A percentile compares a stretch with the other conserved stretches of the same genome.
phyloP scores from a whole-genome alignment of 2,113 vertebrate species.

The Chitala chitala region DNA sequence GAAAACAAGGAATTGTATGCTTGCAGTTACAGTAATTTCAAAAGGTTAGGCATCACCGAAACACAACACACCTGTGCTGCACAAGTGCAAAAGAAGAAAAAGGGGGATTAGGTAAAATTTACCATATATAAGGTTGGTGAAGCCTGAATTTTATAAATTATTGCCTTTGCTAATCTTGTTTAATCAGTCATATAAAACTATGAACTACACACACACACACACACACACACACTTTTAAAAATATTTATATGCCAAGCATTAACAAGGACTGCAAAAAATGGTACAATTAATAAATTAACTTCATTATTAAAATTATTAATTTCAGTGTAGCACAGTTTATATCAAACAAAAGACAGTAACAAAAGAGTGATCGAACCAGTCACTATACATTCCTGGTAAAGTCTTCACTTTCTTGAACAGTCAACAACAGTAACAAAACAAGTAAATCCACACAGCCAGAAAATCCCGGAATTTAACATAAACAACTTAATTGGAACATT shows the following conservation, averaged over 20 bases:
- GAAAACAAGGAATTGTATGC: constrained; percentile 12
- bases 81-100: background rate
- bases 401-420: too few relatives aligned
- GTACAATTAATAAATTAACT: too few relatives aligned
- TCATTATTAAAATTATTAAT: too few relatives aligned
- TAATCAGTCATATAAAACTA: background rate
- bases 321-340: too few relatives aligned
- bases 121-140: constrained; percentile 4
- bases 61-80: constrained; percentile 9
- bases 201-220: background rate
- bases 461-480: too few relatives aligned
- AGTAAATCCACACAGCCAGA: too few relatives aligned
- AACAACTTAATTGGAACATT: too few relatives aligned
- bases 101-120: background rate
- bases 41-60: constrained; percentile 24
- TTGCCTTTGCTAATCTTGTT: background rate
- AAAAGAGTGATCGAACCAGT: too few relatives aligned
- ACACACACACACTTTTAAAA: background rate
- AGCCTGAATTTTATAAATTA: background rate
- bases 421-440: too few relatives aligned
- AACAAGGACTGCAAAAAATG: too few relatives aligned
- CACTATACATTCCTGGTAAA: too few relatives aligned
- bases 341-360: too few relatives aligned
- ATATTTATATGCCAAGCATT: background rate
- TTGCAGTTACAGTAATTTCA: constrained; percentile 25